Evolutionary conservation across 1,140 invertebrate genomes (phyloP), one percentile per base, ranked within the genome.

Genomic region (Cydia pomonella): DNA sequence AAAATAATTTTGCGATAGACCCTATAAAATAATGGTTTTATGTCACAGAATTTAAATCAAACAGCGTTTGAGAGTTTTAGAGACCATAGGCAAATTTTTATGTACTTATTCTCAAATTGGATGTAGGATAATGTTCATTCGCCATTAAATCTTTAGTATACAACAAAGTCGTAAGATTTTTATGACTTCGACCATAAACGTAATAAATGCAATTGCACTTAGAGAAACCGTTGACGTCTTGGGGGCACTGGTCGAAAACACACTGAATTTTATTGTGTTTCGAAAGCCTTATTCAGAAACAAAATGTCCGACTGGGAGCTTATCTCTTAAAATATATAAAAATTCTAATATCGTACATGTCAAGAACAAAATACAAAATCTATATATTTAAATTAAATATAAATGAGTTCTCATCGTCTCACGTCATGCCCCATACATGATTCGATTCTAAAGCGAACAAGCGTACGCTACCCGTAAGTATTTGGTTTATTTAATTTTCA

Each of bases 181-280:
- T 21, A 59, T 10, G 9, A 59, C 53, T 18, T 59, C 21, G 21
- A 23, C 7, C 53, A 12, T 59, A 23, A 50, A 50, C 10, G 16
- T 50, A 50, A 50, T 50, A 59, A 59, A 59, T 59, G 53, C 53
- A 59, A 59, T 59, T 59, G 53, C 18, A 59, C 18, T 59, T 23
- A 21, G n/a, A 59, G 53, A 6, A 59, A 59, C 53, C 10, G 53
- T n/a, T 59, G 53, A 59, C 21, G 21, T 59, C n/a, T 59, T 59
- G 16, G 21, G 53, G 18, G 18, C 21, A 18, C n/a, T 7, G 16
- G 4, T 59, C 53, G n/a, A 23, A 59, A 23, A 23, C 21, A 59
- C 6, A 18, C 50, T 18, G 50, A 7, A 18, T 53, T 18, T 53
- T 53, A 53, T 53, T 53, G 50, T 1, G 7, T 38, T 38, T 2